A percentile compares a stretch with the other conserved stretches of the same genome.
Conservation (phyloP, 2,888 invertebrate species). For the Aphrophora alni region DNA sequence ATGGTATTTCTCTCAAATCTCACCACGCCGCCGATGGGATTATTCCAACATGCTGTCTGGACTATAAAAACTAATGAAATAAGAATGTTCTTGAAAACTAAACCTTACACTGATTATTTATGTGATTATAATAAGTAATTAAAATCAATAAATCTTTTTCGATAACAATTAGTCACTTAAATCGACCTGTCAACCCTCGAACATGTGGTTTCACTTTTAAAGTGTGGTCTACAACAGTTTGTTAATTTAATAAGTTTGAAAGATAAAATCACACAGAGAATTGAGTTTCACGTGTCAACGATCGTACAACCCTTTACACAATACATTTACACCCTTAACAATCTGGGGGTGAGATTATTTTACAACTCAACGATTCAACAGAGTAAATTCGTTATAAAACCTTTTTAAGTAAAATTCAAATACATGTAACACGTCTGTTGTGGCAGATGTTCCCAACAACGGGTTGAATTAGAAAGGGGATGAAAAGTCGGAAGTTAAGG, state of each 20-base stretch:
- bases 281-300: neutral
- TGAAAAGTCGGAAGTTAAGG: too few species aligned
- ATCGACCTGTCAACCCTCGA: neutral
- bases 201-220: slow-evolving; percentile 4
- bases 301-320: neutral
- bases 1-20: too few species aligned
- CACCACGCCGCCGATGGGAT: too few species aligned
- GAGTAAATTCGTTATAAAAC: neutral
- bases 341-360: neutral
- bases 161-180: neutral
- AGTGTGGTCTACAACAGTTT: neutral
- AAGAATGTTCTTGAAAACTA: too few species aligned
- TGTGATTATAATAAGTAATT: too few species aligned
- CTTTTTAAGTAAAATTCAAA: neutral
- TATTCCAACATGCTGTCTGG: too few species aligned
- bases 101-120: too few species aligned
- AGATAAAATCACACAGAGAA: slow-evolving; percentile 3
- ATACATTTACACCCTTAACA: neutral
- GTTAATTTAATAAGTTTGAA: slow-evolving; percentile 1
- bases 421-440: neutral
- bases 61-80: too few species aligned
- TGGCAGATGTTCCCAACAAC: neutral
- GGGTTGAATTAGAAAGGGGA: neutral
- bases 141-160: neutral
- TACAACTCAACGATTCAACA: neutral